Percentiles rank a stretch among this genome's conserved stretches.
Evolutionary conservation across 2,888 invertebrate genomes (phyloP).

Genomic region (Troglohyphantes excavatus): DNA sequence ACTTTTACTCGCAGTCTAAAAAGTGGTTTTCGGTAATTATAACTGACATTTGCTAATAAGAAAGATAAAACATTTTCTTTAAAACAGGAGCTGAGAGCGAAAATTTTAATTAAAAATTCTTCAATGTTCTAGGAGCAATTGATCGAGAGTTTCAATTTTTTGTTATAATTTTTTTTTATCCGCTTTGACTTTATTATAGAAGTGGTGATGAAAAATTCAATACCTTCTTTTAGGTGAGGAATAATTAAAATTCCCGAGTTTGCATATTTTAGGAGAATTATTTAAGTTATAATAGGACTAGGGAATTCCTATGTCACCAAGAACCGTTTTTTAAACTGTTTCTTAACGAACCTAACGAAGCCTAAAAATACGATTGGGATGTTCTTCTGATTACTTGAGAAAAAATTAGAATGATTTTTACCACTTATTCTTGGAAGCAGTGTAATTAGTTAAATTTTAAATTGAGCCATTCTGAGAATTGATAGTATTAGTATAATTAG

Average conservation of each 20-base stretch:
- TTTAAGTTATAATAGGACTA: no score
- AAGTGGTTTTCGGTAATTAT: constrained; percentile 29
- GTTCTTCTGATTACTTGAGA: not conserved
- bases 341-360: not conserved
- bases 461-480: not conserved
- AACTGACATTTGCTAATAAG: constrained; percentile 59
- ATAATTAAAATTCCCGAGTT: not conserved
- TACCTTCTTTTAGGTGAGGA: constrained; percentile 19
- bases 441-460: not conserved
- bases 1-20: not conserved
- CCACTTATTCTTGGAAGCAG: not conserved
- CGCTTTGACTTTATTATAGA: not conserved
- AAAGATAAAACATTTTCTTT: constrained; percentile 51
- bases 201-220: constrained; percentile 7
- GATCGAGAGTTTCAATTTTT: not conserved
- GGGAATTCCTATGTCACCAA: constrained; percentile 19
- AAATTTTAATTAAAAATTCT: constrained; percentile 59
- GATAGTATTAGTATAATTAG: no score
- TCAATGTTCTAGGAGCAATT: constrained; percentile 38
- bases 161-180: not conserved
- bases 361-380: not conserved
- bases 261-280: constrained; percentile 13
- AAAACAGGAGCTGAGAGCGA: not conserved
- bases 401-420: not conserved
- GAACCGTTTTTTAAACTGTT: not conserved